A percentile compares a stretch with the other conserved stretches of the same genome.
These are phyloP conservation scores for Tenthredo mesomela DNA, from an alignment of 2,888 invertebrate genomes.

Conservation along the genomic window DNA sequence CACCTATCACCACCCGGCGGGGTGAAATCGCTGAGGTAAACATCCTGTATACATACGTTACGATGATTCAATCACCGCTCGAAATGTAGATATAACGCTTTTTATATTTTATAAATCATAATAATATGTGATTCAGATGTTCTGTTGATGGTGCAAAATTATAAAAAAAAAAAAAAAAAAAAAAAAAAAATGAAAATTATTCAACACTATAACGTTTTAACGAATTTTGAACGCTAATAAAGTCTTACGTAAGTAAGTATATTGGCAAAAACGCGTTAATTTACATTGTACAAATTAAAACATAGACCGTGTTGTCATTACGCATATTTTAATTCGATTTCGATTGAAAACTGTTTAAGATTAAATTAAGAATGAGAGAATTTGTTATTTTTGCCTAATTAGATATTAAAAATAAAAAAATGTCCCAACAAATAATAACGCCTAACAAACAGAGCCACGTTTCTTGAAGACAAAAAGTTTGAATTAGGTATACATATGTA, in stretches of 20 bases:
- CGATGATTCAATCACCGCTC: conserved; percentile 40
- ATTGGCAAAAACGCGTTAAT: conserved; percentile 16
- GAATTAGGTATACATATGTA: conserved; percentile 5
- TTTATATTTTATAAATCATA: conserved; percentile 44
- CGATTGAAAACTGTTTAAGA: conserved; percentile 27
- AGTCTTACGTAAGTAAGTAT: neutral
- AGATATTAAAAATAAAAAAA: conserved; percentile 11
- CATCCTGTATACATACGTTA: conserved; percentile 3
- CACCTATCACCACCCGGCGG: too few species aligned
- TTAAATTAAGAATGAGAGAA: neutral
- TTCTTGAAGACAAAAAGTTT: conserved; percentile 7
- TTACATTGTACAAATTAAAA: conserved; percentile 29
- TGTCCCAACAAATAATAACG: conserved; percentile 21
- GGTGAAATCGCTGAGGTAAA: too few species aligned
- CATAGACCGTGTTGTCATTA: conserved; percentile 31
- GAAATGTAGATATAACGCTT: conserved; percentile 47
- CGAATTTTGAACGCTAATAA: neutral
- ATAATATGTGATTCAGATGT: conserved; percentile 7
- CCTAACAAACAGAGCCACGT: neutral
- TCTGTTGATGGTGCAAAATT: conserved; percentile 21
- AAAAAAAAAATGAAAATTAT: neutral
- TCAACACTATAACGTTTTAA: neutral
- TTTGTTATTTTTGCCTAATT: conserved; percentile 45
- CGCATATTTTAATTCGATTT: conserved; percentile 20
- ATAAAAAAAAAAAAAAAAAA: neutral